Evolutionary conservation across 2,797 vertebrate genomes (phyloP).

Genomic region (Neomorphus geoffroyi): DNA sequence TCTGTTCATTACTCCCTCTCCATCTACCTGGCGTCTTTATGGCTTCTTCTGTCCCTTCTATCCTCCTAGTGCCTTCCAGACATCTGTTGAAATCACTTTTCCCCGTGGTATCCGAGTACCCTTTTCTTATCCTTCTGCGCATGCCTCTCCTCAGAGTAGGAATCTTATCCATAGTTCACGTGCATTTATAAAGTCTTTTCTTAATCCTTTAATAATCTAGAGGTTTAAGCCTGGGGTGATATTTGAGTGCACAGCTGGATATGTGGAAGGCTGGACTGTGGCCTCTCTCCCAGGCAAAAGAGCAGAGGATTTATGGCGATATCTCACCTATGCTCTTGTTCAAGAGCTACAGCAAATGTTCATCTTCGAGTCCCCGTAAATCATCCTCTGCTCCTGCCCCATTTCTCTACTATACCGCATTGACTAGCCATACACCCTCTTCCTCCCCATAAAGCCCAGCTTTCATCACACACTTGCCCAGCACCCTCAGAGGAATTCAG

Average conservation of each 20-base stretch:
- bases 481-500: slow-evolving; percentile 61
- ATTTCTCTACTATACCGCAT: neutral
- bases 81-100: slow-evolving; percentile 18
- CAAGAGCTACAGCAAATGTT: neutral
- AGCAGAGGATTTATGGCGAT: neutral
- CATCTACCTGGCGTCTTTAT: neutral
- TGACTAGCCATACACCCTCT: neutral
- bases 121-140: neutral
- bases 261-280: neutral
- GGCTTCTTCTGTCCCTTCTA: neutral
- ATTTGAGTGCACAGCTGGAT: neutral
- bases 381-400: neutral
- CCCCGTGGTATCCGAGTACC: neutral
- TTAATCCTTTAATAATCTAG: slow-evolving; percentile 11
- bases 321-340: neutral
- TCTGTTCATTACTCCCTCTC: neutral
- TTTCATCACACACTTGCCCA: slow-evolving; percentile 58
- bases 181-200: neutral
- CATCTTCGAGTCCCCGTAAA: neutral
- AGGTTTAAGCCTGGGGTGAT: neutral
- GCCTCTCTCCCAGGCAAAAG: neutral
- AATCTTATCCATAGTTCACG: slow-evolving; percentile 20
- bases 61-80: neutral
- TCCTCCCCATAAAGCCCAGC: neutral
- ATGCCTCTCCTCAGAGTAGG: neutral